Evolutionary conservation across 2,888 invertebrate species (phyloP), one percentile per base, ranked within the genome.

Genomic region (Torymus auratus): DNA sequence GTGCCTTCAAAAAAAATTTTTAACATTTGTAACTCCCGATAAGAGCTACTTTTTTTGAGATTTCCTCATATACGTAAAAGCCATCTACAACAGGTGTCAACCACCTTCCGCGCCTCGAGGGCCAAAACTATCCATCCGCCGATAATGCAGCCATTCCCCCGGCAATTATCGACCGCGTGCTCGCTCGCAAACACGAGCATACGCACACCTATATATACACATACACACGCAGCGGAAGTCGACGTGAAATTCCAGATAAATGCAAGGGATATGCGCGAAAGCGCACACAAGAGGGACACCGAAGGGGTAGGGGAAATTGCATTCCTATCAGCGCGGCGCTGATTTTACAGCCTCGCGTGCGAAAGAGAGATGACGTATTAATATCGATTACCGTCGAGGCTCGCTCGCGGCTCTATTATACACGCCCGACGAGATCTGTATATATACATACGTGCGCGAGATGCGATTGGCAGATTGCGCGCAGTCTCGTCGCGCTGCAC

Each of bases 71-170:
- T 10, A 10, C 7, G 41, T 41, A 41, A 41, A 41, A 41, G 41
- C 41, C 41, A 41, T 41, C 41, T 41, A 41, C 41, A 41, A 41
- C 41, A 41, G 41, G 41, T 41, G 41, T 41, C 41, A 41, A 41
- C 41, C 41, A 41, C 41, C 41, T 41, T 41, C 41, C 41, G 7
- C 41, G 41, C 41, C 41, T 41, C 41, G 41, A 41, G 41, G 41
- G 41, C 41, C 41, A 28, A 28, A 65, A 7, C 20, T 71, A 72
- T 64, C 74, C 73, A 53, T 12, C 67, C 17, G 71, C 75, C 67
- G 80, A 80, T 80, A 80, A 80, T 50, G 75, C 50, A 74, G 75
- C 61, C 61, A 17, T 23, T 58, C 23, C 53, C 65, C 14, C 15
- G 12, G 15, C 41, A 71, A 70, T 75, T 75, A 80, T 75, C 75